These are phyloP conservation scores for Plagodis dolabraria DNA, from an alignment of 2,888 invertebrate species.

Conservation along the genomic window DNA sequence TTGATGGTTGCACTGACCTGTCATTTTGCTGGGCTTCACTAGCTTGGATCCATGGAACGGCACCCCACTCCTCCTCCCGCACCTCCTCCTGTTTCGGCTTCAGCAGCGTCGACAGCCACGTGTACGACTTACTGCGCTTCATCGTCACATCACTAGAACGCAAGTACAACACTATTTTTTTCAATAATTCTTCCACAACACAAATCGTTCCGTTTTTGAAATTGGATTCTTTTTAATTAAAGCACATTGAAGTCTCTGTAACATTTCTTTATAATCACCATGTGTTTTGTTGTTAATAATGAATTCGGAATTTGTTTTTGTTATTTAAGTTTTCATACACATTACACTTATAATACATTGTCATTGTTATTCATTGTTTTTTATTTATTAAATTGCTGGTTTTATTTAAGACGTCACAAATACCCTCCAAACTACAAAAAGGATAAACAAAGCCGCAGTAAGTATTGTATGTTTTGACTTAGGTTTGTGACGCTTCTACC, in stretches of 20 bases:
- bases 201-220: no score
- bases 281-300: background rate
- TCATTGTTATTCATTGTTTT: background rate
- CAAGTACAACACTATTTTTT: slow-evolving; percentile 16
- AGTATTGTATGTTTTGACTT: slow-evolving; percentile 49
- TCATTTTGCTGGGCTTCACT: slow-evolving; percentile 63
- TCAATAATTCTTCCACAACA: background rate
- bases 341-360: background rate
- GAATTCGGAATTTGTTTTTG: background rate
- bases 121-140: slow-evolving; percentile 80
- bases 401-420: slow-evolving; percentile 24
- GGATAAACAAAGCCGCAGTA: slow-evolving; percentile 28
- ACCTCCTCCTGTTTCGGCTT: slow-evolving; percentile 55
- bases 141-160: slow-evolving; percentile 52
- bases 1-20: slow-evolving; percentile 55
- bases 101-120: slow-evolving; percentile 79
- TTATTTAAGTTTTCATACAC: no score
- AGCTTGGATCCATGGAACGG: slow-evolving; percentile 70
- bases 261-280: slow-evolving; percentile 12
- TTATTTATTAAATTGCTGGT: slow-evolving; percentile 15
- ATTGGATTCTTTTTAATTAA: no score
- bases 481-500: slow-evolving; percentile 43
- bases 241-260: no score
- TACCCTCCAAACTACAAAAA: slow-evolving; percentile 32
- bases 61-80: slow-evolving; percentile 71